phyloP scores from a whole-genome alignment of 2,797 vertebrate genomes.

The Natrix natrix region DNA sequence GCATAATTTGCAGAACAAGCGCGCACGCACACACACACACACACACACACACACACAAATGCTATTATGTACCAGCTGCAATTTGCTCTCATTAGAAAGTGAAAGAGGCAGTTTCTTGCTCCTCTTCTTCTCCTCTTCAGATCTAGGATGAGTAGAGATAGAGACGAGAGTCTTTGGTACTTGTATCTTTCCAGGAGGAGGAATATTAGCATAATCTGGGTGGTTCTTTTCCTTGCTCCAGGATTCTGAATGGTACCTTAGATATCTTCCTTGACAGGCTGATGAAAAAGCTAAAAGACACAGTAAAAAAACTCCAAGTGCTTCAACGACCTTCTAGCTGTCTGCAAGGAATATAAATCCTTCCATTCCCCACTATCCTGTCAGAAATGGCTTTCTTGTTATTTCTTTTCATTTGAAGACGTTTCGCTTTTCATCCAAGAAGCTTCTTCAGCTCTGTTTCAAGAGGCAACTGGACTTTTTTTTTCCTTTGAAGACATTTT shows the following conservation, averaged over 20 bases:
- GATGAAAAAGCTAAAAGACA: not conserved
- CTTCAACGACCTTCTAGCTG: too few relatives aligned
- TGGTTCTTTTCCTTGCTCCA: too few relatives aligned
- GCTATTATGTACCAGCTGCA: constrained; percentile 57
- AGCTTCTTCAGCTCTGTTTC: too few relatives aligned
- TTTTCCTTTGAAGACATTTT: too few relatives aligned
- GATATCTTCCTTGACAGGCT: not conserved
- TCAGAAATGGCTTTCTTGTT: too few relatives aligned
- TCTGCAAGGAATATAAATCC: too few relatives aligned
- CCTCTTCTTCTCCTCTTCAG: not conserved
- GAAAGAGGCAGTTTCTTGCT: not conserved
- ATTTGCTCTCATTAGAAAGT: constrained; percentile 57
- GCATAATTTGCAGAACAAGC: constrained; percentile 68
- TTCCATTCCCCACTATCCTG: too few relatives aligned
- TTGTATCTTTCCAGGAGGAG: not conserved
- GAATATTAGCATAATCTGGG: not conserved
- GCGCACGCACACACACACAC: constrained; percentile 28
- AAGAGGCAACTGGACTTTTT: too few relatives aligned
- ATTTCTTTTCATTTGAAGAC: too few relatives aligned
- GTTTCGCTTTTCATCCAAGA: too few relatives aligned
- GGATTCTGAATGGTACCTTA: too few relatives aligned
- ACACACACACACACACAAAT: constrained; percentile 4
- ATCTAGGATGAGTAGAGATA: not conserved
- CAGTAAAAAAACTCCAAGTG: too few relatives aligned
- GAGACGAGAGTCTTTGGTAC: not conserved